Base-by-base conservation (phyloP, 1,140 invertebrate species). In the Pogonognathellus flavescens region DNA sequence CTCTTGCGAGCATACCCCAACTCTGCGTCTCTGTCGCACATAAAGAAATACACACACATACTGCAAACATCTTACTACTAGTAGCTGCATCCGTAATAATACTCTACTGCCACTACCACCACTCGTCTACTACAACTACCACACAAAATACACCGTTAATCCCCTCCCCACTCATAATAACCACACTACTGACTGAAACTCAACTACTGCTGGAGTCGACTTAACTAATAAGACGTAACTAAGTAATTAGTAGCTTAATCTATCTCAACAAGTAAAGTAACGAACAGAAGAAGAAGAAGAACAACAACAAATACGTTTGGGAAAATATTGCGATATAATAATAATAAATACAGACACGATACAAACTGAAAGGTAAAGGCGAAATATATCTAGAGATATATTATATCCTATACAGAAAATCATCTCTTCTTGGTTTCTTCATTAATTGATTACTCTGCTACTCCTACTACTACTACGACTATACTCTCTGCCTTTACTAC, bases 1-100 rank as follows among this genome's bases (percentile, higher is more conserved):
- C 81, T 83, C 81, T 59, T 83, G 55, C 53, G 81, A 83, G 59
- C 81, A 83, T 57, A 60, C 55, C 81, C 31, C 31, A 55, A 25
- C 55, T 83, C 81, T 11, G n/a, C n/a, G 20, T 62, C 53, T 62
- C 22, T 59, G 22, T 62, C 81, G 31, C 81, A 49, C 25, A 41
- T 41, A 76, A 76, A 41, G 16, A 76, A 31, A 76, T 18, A 76
- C 70, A 76, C 25, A 50, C 31, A 70, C 31, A 76, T 83, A 25
- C 16, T 83, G 16, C 81, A n/a, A 20, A 52, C 18, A 25, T 18
- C 72, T 8, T 52, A 14, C 13, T 59, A 82, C 20, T 31, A 82
- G 31, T 55, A 25, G 20, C 6, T 53, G 31, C 7, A 25, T 80
- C 31, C 72, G 10, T 22, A 31, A 50, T 83, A 55, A 81, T 62